These are phyloP conservation scores for Chrysodeixis includens DNA, from an alignment of 2,888 invertebrate genomes.

Conservation along the genomic window DNA sequence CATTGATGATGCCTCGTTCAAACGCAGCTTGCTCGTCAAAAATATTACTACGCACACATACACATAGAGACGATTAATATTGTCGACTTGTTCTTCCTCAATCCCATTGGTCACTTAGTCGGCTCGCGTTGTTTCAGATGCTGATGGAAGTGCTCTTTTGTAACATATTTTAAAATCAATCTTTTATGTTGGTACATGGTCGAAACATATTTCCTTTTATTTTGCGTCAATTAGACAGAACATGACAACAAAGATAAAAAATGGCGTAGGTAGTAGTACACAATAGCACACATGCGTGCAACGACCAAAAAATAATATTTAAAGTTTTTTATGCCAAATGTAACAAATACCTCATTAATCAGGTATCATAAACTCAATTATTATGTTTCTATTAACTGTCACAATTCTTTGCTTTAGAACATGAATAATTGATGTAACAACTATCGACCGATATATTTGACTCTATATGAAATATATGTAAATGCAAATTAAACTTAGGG, in stretches of 20 bases:
- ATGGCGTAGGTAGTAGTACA: neutral
- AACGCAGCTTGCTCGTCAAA: constrained; percentile 54
- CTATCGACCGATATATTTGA: no score
- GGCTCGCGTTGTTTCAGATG: constrained; percentile 5
- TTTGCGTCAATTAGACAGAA: neutral
- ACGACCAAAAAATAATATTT: no score
- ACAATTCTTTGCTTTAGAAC: no score
- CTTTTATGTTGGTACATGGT: constrained; percentile 11
- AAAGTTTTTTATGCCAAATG: no score
- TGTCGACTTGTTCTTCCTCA: constrained; percentile 23
- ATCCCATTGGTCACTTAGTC: constrained; percentile 38
- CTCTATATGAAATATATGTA: no score
- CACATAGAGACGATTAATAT: constrained; percentile 29
- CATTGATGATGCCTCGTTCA: constrained; percentile 57
- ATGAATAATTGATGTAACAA: no score
- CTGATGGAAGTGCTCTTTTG: neutral
- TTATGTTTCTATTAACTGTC: no score
- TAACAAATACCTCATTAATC: no score
- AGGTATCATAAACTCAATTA: neutral
- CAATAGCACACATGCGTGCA: no score
- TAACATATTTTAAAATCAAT: constrained; percentile 10
- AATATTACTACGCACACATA: constrained; percentile 46
- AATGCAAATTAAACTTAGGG: no score
- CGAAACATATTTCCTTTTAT: neutral
- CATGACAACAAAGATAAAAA: constrained; percentile 16